A percentile compares a stretch with the other conserved stretches of the same genome.
Evolutionary conservation across 2,113 vertebrate species (phyloP).

Genomic region (Serilophus lunatus): DNA sequence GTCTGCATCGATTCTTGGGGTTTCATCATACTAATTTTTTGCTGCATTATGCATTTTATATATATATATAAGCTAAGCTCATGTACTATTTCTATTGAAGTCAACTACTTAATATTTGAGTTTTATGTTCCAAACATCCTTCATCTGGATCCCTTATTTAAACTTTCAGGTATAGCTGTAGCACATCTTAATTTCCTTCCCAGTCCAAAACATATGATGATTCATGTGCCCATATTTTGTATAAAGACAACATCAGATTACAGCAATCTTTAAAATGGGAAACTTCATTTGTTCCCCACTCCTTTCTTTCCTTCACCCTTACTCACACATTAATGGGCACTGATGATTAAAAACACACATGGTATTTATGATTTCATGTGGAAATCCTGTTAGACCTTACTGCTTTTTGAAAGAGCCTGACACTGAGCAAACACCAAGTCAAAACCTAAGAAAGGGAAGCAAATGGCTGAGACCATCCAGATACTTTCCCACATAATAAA

Average conservation of each 20-base stretch:
- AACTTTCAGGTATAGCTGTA: neutral
- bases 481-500: neutral
- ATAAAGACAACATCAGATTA: neutral
- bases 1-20: neutral
- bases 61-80: neutral
- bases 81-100: neutral
- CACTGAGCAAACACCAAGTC: neutral
- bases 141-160: neutral
- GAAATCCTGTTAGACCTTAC: neutral
- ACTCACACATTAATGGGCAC: neutral
- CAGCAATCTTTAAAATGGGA: neutral
- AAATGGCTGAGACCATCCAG: neutral
- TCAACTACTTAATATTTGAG: neutral
- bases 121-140: neutral
- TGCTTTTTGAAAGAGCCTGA: neutral
- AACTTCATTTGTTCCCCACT: neutral
- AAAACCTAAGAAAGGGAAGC: neutral
- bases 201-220: neutral
- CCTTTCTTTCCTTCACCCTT: neutral
- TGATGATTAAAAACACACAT: neutral
- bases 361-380: neutral
- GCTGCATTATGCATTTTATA: neutral
- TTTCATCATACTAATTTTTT: neutral
- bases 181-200: neutral
- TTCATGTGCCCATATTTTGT: neutral